Percentiles rank a stretch among this genome's conserved stretches.
These are phyloP conservation scores for Bergia sp. DNA, from an alignment of 92 coral and sea anemone genomes.

Conservation along the genomic window DNA sequence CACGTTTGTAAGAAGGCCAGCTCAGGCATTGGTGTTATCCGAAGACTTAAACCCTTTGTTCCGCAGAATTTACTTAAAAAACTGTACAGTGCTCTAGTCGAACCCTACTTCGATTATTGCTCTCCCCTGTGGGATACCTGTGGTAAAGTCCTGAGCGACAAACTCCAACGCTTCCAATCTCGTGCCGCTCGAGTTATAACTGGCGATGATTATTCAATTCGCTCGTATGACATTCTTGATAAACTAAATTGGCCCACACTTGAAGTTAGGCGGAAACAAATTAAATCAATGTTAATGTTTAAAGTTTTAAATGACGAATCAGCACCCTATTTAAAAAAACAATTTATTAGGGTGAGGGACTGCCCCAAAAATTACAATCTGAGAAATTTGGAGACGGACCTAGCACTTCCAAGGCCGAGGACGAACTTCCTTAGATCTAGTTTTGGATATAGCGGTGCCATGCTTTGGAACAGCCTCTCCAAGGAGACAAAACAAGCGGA, in stretches of 20 bases:
- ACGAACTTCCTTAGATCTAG: conserved; percentile 25
- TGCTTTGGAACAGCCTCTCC: neutral
- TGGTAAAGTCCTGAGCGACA: conserved; percentile 42
- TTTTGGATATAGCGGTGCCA: conserved; percentile 3
- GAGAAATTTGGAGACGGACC: conserved; percentile 41
- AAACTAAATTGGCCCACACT: conserved; percentile 37
- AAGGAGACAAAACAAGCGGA: conserved; percentile 8
- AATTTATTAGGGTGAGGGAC: conserved; percentile 34
- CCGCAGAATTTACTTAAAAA: conserved; percentile 31
- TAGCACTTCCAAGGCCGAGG: conserved; percentile 50
- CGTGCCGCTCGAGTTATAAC: conserved; percentile 55
- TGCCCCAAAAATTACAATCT: conserved; percentile 17
- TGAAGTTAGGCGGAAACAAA: conserved; percentile 33
- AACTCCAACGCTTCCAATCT: conserved; percentile 51
- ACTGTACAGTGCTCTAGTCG: conserved; percentile 46
- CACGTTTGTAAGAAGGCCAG: conserved; percentile 44
- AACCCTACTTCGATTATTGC: conserved; percentile 53
- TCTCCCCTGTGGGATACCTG: conserved; percentile 58
- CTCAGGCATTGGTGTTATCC: conserved; percentile 28
- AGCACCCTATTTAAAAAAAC: conserved; percentile 41
- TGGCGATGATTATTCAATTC: conserved; percentile 37
- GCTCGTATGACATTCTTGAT: conserved; percentile 42
- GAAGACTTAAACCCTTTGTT: conserved; percentile 51
- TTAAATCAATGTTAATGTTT: conserved; percentile 42
- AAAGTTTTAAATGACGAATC: conserved; percentile 47